Percentiles rank a stretch among this genome's conserved stretches.
phyloP scores from a whole-genome alignment of 2,797 vertebrate genomes.

The Acomys russatus region DNA sequence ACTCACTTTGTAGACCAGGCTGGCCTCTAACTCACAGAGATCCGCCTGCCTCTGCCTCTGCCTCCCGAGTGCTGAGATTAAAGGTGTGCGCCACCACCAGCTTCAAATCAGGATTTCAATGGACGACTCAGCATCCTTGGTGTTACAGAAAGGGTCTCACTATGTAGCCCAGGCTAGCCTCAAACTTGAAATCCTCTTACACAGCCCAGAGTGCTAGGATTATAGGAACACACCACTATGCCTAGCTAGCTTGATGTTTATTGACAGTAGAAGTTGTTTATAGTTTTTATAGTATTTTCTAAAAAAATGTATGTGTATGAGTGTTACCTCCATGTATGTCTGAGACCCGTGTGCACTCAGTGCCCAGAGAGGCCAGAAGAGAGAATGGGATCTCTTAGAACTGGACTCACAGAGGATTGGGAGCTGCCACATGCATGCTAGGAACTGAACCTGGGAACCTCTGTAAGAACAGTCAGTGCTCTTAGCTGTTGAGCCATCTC shows the following conservation, averaged over 20 bases:
- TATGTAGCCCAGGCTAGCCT: neutral
- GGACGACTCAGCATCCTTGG: neutral
- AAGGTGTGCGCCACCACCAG: no score
- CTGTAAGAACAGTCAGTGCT: neutral
- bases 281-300: neutral
- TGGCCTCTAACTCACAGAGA: no score
- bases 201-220: neutral
- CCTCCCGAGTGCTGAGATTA: no score
- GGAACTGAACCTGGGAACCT: neutral
- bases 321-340: no score
- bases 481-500: neutral
- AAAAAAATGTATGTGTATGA: neutral
- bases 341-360: neutral
- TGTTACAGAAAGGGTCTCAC: neutral
- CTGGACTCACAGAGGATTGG: neutral
- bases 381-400: neutral
- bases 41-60: no score
- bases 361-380: neutral
- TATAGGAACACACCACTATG: neutral
- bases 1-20: no score
- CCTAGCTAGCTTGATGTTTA: neutral
- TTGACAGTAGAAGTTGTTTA: slow-evolving; percentile 7
- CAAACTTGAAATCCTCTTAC: neutral
- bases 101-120: neutral
- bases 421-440: neutral